Evolutionary conservation across 2,888 invertebrate genomes (phyloP).

Genomic region (Apocheima hispidaria): DNA sequence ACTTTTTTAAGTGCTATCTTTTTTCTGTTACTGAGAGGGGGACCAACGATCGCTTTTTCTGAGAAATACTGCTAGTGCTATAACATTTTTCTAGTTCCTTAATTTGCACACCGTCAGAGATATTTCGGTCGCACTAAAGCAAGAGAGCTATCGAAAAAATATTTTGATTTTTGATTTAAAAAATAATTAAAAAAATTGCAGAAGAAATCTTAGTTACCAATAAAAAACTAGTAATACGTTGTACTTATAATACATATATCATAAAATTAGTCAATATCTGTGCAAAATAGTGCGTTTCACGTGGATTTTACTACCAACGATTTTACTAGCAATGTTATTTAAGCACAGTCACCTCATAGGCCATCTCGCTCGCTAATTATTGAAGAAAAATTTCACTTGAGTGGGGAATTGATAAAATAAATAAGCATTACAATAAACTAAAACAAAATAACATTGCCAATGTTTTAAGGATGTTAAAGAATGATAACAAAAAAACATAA

Average conservation of each 20-base stretch:
- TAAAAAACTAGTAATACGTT: slow-evolving; percentile 41
- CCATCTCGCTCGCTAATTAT: no score
- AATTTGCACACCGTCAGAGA: not conserved
- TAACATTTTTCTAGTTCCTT: not conserved
- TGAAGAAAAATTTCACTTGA: no score
- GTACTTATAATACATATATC: slow-evolving; percentile 33
- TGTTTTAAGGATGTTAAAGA: no score
- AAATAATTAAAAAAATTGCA: slow-evolving; percentile 17
- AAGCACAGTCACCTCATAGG: not conserved
- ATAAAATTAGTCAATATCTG: slow-evolving; percentile 27
- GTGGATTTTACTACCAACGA: not conserved
- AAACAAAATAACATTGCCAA: no score
- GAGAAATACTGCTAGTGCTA: not conserved
- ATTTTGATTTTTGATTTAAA: no score
- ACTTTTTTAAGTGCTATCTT: no score
- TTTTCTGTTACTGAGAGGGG: not conserved
- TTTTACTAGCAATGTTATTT: not conserved
- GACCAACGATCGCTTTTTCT: not conserved
- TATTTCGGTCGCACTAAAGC: not conserved
- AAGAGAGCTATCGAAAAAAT: not conserved
- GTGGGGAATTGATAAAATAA: no score
- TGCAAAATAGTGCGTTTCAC: slow-evolving; percentile 18
- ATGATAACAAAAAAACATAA: no score
- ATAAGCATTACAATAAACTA: no score
- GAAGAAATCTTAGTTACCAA: slow-evolving; percentile 33